Conservation (phyloP, 2,888 invertebrate genomes). For the Drosophila kuntzei region DNA sequence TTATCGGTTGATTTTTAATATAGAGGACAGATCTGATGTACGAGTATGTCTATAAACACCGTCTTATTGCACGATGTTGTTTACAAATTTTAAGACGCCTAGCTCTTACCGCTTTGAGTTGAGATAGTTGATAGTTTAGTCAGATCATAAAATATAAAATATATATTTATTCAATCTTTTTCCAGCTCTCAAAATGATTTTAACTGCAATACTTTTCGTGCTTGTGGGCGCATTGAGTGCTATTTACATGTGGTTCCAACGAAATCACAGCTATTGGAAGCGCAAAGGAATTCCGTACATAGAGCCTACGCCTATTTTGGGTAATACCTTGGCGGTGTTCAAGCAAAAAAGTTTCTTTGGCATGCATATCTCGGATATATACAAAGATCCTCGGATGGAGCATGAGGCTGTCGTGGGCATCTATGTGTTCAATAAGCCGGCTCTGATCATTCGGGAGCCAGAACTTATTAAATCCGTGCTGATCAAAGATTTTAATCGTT, state of each 20-base stretch:
- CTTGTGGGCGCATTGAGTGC: constrained; percentile 55
- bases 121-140: too few species aligned
- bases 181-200: constrained; percentile 49
- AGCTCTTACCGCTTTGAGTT: too few species aligned
- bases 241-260: constrained; percentile 83
- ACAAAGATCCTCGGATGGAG: constrained; percentile 75
- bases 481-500: constrained; percentile 86
- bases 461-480: constrained; percentile 86
- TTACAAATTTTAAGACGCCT: too few species aligned
- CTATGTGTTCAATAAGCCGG: constrained; percentile 85
- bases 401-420: constrained; percentile 83
- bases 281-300: constrained; percentile 83
- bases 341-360: constrained; percentile 76
- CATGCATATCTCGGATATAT: constrained; percentile 83
- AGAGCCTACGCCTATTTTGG: constrained; percentile 84
- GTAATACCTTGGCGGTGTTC: constrained; percentile 84
- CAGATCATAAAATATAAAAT: too few species aligned
- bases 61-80: too few species aligned
- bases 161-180: too few species aligned
- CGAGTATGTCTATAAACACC: too few species aligned
- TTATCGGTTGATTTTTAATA: too few species aligned
- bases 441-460: constrained; percentile 85
- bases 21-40: too few species aligned
- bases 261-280: constrained; percentile 81
- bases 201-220: constrained; percentile 66